Percentiles rank a stretch among this genome's conserved stretches.
phyloP scores from a whole-genome alignment of 2,888 invertebrate species.

The Aethes cnicana region DNA sequence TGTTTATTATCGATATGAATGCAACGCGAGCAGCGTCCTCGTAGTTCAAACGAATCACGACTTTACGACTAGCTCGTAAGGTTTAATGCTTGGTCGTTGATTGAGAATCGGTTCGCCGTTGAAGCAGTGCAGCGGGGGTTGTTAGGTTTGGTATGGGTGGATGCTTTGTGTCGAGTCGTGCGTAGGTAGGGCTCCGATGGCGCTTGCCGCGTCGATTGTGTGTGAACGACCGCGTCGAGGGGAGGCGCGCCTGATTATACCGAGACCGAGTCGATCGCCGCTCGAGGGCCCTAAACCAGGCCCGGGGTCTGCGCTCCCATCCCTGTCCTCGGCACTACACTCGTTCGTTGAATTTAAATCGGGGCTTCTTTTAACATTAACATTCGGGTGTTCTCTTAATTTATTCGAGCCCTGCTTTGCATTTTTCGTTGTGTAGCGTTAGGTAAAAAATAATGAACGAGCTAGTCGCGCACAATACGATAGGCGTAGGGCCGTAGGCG shows the following conservation, averaged over 20 bases:
- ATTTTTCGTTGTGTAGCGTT: conserved; percentile 32
- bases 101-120: conserved; percentile 34
- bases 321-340: conserved; percentile 46
- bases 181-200: conserved; percentile 72
- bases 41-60: conserved; percentile 30
- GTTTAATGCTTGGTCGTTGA: conserved; percentile 41
- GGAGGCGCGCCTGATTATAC: conserved; percentile 76
- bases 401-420: conserved; percentile 41
- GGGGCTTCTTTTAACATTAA: conserved; percentile 49
- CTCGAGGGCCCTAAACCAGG: conserved; percentile 70
- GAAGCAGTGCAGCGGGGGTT: conserved; percentile 54
- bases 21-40: conserved; percentile 51
- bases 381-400: conserved; percentile 40
- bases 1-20: conserved; percentile 51
- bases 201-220: conserved; percentile 71
- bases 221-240: conserved; percentile 79
- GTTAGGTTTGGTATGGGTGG: conserved; percentile 60
- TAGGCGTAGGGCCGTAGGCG: too few relatives aligned
- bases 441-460: conserved; percentile 34
- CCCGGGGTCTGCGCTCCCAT: conserved; percentile 40
- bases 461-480: conserved; percentile 37
- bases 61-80: conserved; percentile 29
- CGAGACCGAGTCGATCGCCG: conserved; percentile 67
- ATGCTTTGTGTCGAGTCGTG: conserved; percentile 69
- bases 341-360: conserved; percentile 67